These are phyloP conservation scores for Thelaira solivaga DNA, from an alignment of 2,888 invertebrate genomes.

Conservation along the genomic window DNA sequence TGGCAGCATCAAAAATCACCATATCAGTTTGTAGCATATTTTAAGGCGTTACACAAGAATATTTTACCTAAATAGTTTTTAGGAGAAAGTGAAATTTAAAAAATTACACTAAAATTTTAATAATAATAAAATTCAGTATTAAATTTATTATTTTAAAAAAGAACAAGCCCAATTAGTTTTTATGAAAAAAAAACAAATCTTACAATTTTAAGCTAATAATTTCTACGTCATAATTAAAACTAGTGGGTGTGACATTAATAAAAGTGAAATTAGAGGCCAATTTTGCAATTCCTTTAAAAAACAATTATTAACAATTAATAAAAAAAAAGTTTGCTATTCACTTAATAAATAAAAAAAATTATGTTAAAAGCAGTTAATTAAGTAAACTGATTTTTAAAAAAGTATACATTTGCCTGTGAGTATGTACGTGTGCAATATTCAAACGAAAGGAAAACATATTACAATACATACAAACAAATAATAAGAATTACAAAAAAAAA, in stretches of 20 bases:
- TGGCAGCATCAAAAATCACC: slow-evolving; percentile 56
- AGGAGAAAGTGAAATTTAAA: slow-evolving; percentile 53
- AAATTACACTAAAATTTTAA: background rate
- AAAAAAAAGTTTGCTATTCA: background rate
- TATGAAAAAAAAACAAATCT: too few species aligned
- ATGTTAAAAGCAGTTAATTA: too few species aligned
- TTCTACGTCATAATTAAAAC: slow-evolving; percentile 40
- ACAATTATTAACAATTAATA: background rate
- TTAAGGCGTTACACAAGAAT: slow-evolving; percentile 61
- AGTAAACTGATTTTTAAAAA: too few species aligned
- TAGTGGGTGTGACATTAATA: slow-evolving; percentile 47
- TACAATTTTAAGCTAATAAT: background rate
- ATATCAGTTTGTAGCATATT: slow-evolving; percentile 58
- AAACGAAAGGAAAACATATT: slow-evolving; percentile 57
- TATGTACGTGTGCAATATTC: too few species aligned
- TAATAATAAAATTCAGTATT: background rate
- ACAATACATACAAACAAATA: slow-evolving; percentile 43
- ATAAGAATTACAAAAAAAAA: too few species aligned
- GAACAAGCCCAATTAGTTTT: background rate
- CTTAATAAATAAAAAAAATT: background rate
- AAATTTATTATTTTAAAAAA: background rate
- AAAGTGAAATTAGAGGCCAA: background rate
- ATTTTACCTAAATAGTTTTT: slow-evolving; percentile 55
- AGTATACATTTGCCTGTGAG: too few species aligned
- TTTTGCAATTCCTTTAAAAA: background rate